These are phyloP conservation scores for Harpagifer antarcticus DNA, from an alignment of 2,797 vertebrate genomes.

Conservation along the genomic window DNA sequence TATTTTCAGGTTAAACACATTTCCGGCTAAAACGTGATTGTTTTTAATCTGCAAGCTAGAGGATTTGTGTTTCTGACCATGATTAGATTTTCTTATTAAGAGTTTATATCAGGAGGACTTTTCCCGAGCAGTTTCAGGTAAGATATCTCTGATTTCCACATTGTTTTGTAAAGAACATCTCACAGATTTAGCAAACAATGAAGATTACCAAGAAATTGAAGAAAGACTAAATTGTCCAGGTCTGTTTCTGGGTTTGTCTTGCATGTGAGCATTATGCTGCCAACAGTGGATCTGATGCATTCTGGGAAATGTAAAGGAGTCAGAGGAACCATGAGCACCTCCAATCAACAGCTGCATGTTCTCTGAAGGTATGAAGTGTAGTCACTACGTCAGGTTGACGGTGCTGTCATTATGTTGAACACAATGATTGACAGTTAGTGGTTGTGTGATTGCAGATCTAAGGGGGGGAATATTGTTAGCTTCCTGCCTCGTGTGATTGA, in stretches of 20 bases:
- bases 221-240: background rate
- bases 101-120: background rate
- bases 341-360: constrained; percentile 77
- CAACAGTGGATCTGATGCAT: constrained; percentile 26
- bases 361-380: constrained; percentile 11
- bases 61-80: background rate
- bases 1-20: background rate
- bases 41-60: background rate
- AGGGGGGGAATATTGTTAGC: background rate
- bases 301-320: constrained; percentile 25
- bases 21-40: background rate
- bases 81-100: background rate
- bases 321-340: constrained; percentile 27
- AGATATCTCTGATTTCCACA: background rate
- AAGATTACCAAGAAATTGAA: background rate
- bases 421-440: constrained; percentile 35
- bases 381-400: constrained; percentile 10
- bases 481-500: constrained; percentile 10
- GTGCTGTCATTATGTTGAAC: constrained; percentile 44
- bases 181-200: background rate
- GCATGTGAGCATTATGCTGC: constrained; percentile 22
- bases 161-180: background rate
- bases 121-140: background rate
- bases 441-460: constrained; percentile 44
- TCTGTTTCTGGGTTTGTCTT: background rate